phyloP scores from a whole-genome alignment of 2,888 invertebrate genomes.

The Pollenia griseotomentosa region DNA sequence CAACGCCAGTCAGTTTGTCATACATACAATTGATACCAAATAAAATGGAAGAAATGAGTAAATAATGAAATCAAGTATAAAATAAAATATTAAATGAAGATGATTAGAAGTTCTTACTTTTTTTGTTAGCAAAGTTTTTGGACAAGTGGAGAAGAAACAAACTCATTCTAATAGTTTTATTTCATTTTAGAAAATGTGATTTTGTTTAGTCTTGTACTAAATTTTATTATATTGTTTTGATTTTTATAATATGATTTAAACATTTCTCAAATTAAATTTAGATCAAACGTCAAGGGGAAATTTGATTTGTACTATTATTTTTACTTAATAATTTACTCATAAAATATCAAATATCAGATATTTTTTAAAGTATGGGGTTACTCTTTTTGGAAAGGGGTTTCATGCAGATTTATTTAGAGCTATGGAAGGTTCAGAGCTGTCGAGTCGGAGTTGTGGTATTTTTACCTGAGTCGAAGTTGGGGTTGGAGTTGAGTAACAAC shows the following conservation, averaged over 20 bases:
- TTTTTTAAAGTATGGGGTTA: no score
- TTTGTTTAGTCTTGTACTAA: conserved; percentile 31
- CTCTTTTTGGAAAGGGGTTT: no score
- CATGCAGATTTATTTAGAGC: no score
- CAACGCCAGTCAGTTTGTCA: background rate
- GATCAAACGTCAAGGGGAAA: background rate
- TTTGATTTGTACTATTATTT: background rate
- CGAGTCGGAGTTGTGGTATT: no score
- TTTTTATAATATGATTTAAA: conserved; percentile 9
- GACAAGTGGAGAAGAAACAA: background rate
- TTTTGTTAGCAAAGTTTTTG: conserved; percentile 18
- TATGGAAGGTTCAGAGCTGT: no score
- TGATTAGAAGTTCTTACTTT: conserved; percentile 54
- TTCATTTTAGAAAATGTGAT: conserved; percentile 26
- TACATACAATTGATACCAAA: conserved; percentile 4
- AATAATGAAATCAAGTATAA: conserved; percentile 73
- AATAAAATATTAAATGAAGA: conserved; percentile 72
- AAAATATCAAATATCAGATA: no score
- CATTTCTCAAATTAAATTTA: conserved; percentile 18
- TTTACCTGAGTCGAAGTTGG: no score
- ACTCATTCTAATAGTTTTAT: conserved; percentile 25
- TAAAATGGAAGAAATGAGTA: conserved; percentile 42
- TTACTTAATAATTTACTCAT: no score
- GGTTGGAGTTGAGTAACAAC: no score
- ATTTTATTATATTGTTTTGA: background rate